These are phyloP conservation scores for Heliocidaris tuberculata DNA, from an alignment of 35 echinoderm and acorn worm species.

Conservation along the genomic window DNA sequence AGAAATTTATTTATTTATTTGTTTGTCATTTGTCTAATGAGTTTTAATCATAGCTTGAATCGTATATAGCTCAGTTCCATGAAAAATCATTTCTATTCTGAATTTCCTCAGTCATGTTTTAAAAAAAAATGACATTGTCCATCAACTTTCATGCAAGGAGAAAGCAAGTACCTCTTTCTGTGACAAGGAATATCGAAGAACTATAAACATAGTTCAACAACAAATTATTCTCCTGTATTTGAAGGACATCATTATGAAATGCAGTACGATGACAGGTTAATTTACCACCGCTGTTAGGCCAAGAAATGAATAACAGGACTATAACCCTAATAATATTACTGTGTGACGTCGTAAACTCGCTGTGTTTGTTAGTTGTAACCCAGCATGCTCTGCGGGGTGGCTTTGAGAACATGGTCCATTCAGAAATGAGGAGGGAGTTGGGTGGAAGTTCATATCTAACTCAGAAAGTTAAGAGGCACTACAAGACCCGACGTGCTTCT, in stretches of 20 bases:
- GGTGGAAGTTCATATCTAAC: not conserved
- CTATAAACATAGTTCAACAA: not conserved
- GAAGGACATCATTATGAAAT: not conserved
- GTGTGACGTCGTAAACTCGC: not conserved
- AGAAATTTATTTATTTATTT: too few species aligned
- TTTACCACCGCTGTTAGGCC: not conserved
- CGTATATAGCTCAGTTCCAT: too few species aligned
- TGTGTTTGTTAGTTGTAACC: slow-evolving; percentile 2
- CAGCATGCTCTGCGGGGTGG: not conserved
- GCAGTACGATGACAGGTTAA: not conserved
- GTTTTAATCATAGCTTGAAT: too few species aligned
- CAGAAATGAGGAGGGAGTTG: not conserved
- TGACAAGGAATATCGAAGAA: not conserved
- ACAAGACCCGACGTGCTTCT: too few species aligned
- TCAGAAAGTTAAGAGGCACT: not conserved
- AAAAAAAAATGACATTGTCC: too few species aligned
- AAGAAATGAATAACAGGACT: not conserved
- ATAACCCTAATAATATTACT: not conserved
- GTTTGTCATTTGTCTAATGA: too few species aligned
- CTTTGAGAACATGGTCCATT: not conserved
- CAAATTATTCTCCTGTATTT: not conserved
- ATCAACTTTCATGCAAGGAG: too few species aligned
- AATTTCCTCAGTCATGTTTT: too few species aligned
- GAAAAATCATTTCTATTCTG: too few species aligned
- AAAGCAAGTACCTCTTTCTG: too few species aligned